Percentiles rank a stretch among this genome's conserved stretches.
Evolutionary conservation across 1,140 invertebrate genomes (phyloP).

Genomic region (Drosophila funebris): DNA sequence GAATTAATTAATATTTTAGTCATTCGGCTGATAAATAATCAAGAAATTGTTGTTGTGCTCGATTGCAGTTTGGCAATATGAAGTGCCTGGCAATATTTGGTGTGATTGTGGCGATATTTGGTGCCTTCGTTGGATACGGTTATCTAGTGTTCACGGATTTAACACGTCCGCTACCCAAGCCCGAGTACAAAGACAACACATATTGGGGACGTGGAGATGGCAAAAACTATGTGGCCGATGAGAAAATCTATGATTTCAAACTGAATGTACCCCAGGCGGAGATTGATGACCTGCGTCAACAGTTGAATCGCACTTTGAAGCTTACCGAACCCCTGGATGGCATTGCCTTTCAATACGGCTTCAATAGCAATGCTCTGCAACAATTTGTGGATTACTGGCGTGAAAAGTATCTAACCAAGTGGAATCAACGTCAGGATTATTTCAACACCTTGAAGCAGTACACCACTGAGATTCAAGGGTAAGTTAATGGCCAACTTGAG

Average conservation of each 20-base stretch:
- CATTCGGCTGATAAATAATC: slow-evolving; percentile 24
- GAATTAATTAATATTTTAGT: slow-evolving; percentile 25
- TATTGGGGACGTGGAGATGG: slow-evolving; percentile 79
- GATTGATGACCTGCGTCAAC: slow-evolving; percentile 86
- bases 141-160: slow-evolving; percentile 67
- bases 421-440: slow-evolving; percentile 87
- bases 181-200: slow-evolving; percentile 66
- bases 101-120: slow-evolving; percentile 65
- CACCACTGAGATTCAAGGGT: slow-evolving; percentile 88
- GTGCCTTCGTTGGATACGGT: slow-evolving; percentile 63
- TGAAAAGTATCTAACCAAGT: slow-evolving; percentile 88
- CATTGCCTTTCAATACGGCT: slow-evolving; percentile 90
- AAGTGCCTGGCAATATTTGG: slow-evolving; percentile 69
- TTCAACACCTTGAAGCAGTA: slow-evolving; percentile 91
- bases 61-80: slow-evolving; percentile 37
- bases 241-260: slow-evolving; percentile 60
- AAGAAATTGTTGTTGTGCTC: background rate
- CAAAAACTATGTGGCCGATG: slow-evolving; percentile 60
- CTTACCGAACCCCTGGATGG: slow-evolving; percentile 87
- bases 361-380: slow-evolving; percentile 88
- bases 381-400: slow-evolving; percentile 89
- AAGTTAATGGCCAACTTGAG: background rate
- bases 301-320: slow-evolving; percentile 85
- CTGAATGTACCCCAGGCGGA: slow-evolving; percentile 64
- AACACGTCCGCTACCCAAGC: slow-evolving; percentile 68